Base-by-base conservation (phyloP, 2,888 invertebrate genomes). In the Elysia crispata region DNA sequence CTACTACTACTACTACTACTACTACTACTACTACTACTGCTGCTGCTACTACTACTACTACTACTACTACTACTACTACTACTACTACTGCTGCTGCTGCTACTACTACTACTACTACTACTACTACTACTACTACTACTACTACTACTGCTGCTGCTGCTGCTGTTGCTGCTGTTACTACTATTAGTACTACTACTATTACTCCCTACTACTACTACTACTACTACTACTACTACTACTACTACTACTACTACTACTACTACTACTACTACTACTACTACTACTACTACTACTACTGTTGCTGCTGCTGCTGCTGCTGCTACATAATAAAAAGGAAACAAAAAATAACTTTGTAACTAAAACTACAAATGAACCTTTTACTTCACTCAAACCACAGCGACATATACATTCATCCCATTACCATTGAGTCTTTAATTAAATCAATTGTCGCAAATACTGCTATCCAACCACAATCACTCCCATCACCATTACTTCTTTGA, bases 1-100 rank as follows among this genome's bases (percentile, higher is more conserved):
- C 70, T 70, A 70, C 70, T 70, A 23, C 70, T 70, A 70, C 70
- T 70, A 23, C 70, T 70, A 31, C 70, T 54, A 54, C 54, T 54
- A 54, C 54, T 54, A 54, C 54, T 54, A 54, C 54, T 54, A 54
- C 54, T 54, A 54, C 54, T 54, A 54, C 54, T 54, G 18, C 54
- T 54, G 18, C 54, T 54, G 54, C 18, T 18, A 54, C 18, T 54
- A 54, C 18, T 54, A 54, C 18, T 54, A 54, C 18, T 54, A 54
- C 18, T 54, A 54, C 18, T 54, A 54, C 18, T 54, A 54, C 18
- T 54, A 54, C 18, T 54, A 54, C 18, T 54, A 54, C 18, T 54
- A 54, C 18, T 54, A 54, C 18, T 54, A 54, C 18, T 54, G 18
- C 18, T 54, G 18, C 18, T 54, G 18, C 18, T 54, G 18, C 18